Conservation (phyloP, 1,140 invertebrate species). For the Lepidotrigona ventralis region DNA sequence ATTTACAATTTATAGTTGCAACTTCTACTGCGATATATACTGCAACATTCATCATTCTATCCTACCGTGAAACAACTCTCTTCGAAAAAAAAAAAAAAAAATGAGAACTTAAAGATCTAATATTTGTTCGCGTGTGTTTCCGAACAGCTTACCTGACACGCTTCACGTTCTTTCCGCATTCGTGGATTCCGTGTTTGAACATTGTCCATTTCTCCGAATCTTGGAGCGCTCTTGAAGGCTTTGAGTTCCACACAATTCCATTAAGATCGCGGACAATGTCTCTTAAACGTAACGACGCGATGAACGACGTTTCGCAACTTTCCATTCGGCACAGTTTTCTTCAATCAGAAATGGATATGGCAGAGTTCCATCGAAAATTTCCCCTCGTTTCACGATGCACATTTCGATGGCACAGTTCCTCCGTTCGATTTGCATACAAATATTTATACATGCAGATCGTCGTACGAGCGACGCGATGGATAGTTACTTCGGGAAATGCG, state of each 20-base stretch:
- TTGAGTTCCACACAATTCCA: conserved; percentile 3
- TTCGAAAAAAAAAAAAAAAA: background rate
- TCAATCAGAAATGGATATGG: background rate
- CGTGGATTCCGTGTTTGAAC: conserved; percentile 29
- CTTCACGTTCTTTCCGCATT: conserved; percentile 40
- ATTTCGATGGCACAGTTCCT: background rate
- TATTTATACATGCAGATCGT: background rate
- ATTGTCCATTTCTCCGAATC: conserved; percentile 46
- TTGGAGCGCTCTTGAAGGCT: background rate
- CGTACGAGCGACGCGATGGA: background rate
- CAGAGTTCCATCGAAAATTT: background rate
- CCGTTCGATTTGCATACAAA: background rate
- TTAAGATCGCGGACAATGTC: conserved; percentile 12
- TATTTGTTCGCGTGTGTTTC: background rate
- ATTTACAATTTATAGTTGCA: background rate
- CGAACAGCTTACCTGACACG: conserved; percentile 55
- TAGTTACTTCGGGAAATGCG: background rate
- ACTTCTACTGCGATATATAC: background rate
- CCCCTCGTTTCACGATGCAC: background rate
- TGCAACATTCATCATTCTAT: background rate
- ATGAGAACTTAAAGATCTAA: background rate
- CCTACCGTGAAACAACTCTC: background rate
- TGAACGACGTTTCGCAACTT: background rate
- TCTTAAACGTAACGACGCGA: background rate
- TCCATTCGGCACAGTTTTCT: conserved; percentile 2